Evolutionary conservation across 2,888 invertebrate genomes (phyloP).

Genomic region (Dioctria rufipes): DNA sequence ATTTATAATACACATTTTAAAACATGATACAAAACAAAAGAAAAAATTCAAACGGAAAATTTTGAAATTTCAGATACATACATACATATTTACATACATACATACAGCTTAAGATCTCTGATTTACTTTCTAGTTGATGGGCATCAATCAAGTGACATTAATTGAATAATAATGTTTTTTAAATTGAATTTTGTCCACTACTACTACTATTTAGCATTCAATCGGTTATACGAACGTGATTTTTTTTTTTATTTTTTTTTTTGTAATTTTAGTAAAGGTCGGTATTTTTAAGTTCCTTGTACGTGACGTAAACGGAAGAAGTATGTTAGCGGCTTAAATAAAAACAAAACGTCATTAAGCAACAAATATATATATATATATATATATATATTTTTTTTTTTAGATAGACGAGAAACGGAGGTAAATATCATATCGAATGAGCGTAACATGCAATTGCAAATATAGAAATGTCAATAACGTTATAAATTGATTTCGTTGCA

Average conservation of each 20-base stretch:
- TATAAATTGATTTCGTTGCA: conserved; percentile 15
- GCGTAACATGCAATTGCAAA: not conserved
- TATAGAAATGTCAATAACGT: conserved; percentile 27
- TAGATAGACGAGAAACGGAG: not conserved
- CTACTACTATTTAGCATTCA: conserved; percentile 19
- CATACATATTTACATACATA: too few species aligned
- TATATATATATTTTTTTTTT: too few species aligned
- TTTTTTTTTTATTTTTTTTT: not conserved
- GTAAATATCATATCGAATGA: not conserved
- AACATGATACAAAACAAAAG: too few species aligned
- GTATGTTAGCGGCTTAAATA: conserved; percentile 25
- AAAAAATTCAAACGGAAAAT: too few species aligned
- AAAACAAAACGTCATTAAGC: conserved; percentile 31
- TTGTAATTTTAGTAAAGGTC: conserved; percentile 32
- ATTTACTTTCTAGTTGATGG: conserved; percentile 16
- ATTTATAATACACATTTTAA: too few species aligned
- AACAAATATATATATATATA: too few species aligned
- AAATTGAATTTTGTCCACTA: not conserved
- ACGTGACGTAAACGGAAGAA: conserved; percentile 30
- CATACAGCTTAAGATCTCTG: not conserved
- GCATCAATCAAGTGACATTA: conserved; percentile 11
- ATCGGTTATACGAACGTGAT: not conserved
- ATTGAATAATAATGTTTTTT: conserved; percentile 27
- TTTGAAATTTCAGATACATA: too few species aligned
- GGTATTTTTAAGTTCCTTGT: conserved; percentile 30